These are phyloP conservation scores for Squalus acanthias DNA, from an alignment of 2,797 vertebrate species.

Conservation along the genomic window DNA sequence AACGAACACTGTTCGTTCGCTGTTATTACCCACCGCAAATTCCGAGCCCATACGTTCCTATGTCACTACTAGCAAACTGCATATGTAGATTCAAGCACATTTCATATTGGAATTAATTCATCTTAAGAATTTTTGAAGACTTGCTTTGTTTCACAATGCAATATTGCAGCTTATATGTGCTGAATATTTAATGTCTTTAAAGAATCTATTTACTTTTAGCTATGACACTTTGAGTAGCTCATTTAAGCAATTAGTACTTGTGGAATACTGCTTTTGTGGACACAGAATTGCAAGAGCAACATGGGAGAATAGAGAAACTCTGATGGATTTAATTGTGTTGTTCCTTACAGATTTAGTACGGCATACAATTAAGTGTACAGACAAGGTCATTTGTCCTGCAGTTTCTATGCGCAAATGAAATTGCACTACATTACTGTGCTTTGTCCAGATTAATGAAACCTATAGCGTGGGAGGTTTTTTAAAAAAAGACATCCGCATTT, in stretches of 20 bases:
- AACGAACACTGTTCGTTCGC: no score
- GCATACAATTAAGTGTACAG: constrained; percentile 19
- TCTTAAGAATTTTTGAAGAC: neutral
- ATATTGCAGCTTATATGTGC: neutral
- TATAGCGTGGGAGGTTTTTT: neutral
- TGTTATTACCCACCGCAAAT: no score
- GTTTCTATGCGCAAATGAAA: neutral
- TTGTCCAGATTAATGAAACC: constrained; percentile 19
- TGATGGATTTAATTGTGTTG: constrained; percentile 7
- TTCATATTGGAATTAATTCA: neutral
- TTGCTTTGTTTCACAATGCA: neutral
- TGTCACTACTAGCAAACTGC: neutral
- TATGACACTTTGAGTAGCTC: constrained; percentile 8
- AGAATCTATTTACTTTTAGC: neutral
- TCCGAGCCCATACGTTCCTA: no score
- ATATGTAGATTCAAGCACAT: neutral
- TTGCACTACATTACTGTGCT: neutral
- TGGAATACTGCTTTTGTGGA: neutral
- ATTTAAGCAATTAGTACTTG: constrained; percentile 9
- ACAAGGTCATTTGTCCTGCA: neutral
- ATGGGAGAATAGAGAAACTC: neutral
- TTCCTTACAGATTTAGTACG: neutral
- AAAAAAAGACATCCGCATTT: neutral
- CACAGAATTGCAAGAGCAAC: neutral
- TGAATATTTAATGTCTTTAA: neutral